phyloP scores from a whole-genome alignment of 2,888 invertebrate genomes.

The Agrotis exclamationis region DNA sequence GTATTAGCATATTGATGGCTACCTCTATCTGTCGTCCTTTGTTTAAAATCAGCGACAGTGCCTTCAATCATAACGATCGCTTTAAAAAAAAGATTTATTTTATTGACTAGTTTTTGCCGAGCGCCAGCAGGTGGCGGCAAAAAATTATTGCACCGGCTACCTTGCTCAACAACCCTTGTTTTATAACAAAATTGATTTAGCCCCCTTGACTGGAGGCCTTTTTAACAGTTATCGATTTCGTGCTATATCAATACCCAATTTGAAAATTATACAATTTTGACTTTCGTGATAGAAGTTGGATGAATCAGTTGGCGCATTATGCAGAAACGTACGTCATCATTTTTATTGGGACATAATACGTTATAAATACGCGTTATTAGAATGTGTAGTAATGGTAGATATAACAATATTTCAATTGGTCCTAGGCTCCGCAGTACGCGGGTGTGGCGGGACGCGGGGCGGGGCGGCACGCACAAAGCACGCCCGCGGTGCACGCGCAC shows the following conservation, averaged over 20 bases:
- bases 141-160: slow-evolving; percentile 70
- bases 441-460: slow-evolving; percentile 41
- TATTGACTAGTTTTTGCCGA: slow-evolving; percentile 82
- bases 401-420: slow-evolving; percentile 46
- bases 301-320: slow-evolving; percentile 19
- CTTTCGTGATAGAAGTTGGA: slow-evolving; percentile 28
- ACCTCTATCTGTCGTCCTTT: slow-evolving; percentile 86
- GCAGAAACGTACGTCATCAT: slow-evolving; percentile 19
- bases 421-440: slow-evolving; percentile 15
- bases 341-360: background rate
- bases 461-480: slow-evolving; percentile 75
- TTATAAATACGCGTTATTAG: background rate
- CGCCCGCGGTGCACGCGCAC: slow-evolving; percentile 76
- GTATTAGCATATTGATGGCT: slow-evolving; percentile 90
- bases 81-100: slow-evolving; percentile 82
- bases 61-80: slow-evolving; percentile 88
- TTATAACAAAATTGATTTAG: slow-evolving; percentile 60
- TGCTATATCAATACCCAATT: slow-evolving; percentile 42
- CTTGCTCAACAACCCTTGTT: slow-evolving; percentile 56
- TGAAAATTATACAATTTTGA: slow-evolving; percentile 38
- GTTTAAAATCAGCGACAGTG: slow-evolving; percentile 90
- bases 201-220: slow-evolving; percentile 43
- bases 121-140: slow-evolving; percentile 83
- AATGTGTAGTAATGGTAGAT: slow-evolving; percentile 16
- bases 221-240: slow-evolving; percentile 47